These are phyloP conservation scores for Ctenopoma multispine DNA, from an alignment of 2,797 vertebrate genomes.

Conservation along the genomic window DNA sequence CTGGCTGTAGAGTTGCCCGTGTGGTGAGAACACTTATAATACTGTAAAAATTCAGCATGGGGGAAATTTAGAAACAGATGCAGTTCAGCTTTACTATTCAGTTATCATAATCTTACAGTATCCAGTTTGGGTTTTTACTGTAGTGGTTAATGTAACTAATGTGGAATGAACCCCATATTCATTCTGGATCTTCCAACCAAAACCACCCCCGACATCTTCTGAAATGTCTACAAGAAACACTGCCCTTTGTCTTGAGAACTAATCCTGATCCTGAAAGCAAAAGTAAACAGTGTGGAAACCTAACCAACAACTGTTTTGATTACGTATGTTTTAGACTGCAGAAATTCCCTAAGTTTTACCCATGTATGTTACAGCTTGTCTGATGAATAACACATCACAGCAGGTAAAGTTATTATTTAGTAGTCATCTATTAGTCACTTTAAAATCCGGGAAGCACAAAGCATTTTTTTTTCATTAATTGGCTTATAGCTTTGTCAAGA, in stretches of 20 bases:
- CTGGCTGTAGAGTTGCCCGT: constrained; percentile 39
- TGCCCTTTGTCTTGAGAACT: constrained; percentile 68
- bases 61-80: neutral
- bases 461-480: neutral
- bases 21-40: constrained; percentile 31
- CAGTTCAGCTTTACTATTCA: neutral
- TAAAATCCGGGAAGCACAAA: neutral
- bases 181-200: constrained; percentile 9
- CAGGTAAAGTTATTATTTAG: constrained; percentile 15
- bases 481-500: neutral
- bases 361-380: constrained; percentile 24
- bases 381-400: constrained; percentile 27
- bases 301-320: constrained; percentile 49
- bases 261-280: constrained; percentile 68
- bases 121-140: constrained; percentile 9
- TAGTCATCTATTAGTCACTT: constrained; percentile 24
- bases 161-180: constrained; percentile 8
- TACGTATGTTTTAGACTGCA: constrained; percentile 31
- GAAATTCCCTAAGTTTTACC: constrained; percentile 31
- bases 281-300: constrained; percentile 64
- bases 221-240: constrained; percentile 68
- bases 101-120: neutral
- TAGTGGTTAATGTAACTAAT: constrained; percentile 1
- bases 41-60: constrained; percentile 17
- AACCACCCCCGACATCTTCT: constrained; percentile 45